Conservation (phyloP, 2,888 invertebrate species). For the Eilema depressum region DNA sequence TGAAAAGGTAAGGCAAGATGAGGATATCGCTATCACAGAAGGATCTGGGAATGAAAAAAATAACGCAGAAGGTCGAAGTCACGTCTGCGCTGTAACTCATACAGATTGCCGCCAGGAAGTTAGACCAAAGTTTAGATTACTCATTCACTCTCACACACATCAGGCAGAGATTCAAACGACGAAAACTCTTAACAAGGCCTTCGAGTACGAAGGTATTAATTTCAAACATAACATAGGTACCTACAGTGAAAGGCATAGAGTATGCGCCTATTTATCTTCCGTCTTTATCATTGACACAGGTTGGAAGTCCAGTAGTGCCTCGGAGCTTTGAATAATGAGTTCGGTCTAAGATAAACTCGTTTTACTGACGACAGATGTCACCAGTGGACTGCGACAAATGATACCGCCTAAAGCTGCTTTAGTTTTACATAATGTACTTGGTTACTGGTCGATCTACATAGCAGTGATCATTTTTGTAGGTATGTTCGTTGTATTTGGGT, state of each 20-base stretch:
- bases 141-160: neutral
- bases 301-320: constrained; percentile 60
- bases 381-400: constrained; percentile 72
- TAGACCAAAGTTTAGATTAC: neutral
- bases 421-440: constrained; percentile 48
- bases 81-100: too few relatives aligned
- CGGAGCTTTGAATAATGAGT: constrained; percentile 73
- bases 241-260: constrained; percentile 56
- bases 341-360: constrained; percentile 73
- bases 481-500: neutral
- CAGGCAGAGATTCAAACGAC: neutral
- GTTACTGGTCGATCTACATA: constrained; percentile 39
- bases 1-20: neutral
- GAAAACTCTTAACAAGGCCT: constrained; percentile 19
- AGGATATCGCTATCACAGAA: neutral
- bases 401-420: constrained; percentile 63
- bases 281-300: constrained; percentile 57
- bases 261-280: constrained; percentile 51
- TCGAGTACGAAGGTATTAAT: constrained; percentile 25
- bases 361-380: constrained; percentile 75
- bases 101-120: neutral
- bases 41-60: neutral
- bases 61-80: neutral
- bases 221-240: constrained; percentile 34
- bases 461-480: neutral